These are phyloP conservation scores for Rhagoletis zephyria DNA, from an alignment of 1,140 invertebrate species.

Conservation along the genomic window DNA sequence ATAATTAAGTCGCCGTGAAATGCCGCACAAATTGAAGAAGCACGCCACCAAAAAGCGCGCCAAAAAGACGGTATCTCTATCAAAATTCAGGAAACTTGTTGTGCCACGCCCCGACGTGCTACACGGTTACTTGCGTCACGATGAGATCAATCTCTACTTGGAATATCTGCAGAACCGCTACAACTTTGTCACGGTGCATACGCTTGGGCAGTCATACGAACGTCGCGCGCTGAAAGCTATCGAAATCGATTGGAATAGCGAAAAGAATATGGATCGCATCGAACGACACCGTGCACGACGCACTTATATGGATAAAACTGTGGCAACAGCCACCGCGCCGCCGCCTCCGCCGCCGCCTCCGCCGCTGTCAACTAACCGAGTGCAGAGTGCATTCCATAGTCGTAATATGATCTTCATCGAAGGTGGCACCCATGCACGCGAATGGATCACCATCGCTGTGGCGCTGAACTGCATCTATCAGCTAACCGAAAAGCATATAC, in stretches of 20 bases:
- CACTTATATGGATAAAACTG: not conserved
- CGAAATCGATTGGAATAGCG: conserved; percentile 74
- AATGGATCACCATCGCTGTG: conserved; percentile 79
- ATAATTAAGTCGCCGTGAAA: not conserved
- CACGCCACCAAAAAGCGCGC: not conserved
- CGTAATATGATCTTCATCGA: conserved; percentile 74
- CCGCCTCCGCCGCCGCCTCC: not conserved
- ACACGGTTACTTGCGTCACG: conserved; percentile 66
- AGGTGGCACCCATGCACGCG: conserved; percentile 79
- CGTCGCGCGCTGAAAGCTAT: conserved; percentile 75
- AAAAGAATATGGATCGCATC: not conserved
- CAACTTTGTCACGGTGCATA: conserved; percentile 73
- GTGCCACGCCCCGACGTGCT: conserved; percentile 63
- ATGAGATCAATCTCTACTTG: conserved; percentile 71
- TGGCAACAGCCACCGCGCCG: not conserved
- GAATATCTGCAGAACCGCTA: conserved; percentile 73
- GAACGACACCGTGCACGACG: conserved; percentile 18
- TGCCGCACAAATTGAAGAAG: conserved; percentile 1
- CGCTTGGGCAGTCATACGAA: conserved; percentile 76
- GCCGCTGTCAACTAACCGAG: not conserved
- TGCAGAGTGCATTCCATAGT: not conserved
- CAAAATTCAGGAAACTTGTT: not conserved
- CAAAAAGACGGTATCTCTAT: not conserved
- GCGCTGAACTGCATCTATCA: conserved; percentile 79
- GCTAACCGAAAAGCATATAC: conserved; percentile 73